These are phyloP conservation scores for Apodemia duryi DNA, from an alignment of 2,888 invertebrate genomes.

Conservation along the genomic window DNA sequence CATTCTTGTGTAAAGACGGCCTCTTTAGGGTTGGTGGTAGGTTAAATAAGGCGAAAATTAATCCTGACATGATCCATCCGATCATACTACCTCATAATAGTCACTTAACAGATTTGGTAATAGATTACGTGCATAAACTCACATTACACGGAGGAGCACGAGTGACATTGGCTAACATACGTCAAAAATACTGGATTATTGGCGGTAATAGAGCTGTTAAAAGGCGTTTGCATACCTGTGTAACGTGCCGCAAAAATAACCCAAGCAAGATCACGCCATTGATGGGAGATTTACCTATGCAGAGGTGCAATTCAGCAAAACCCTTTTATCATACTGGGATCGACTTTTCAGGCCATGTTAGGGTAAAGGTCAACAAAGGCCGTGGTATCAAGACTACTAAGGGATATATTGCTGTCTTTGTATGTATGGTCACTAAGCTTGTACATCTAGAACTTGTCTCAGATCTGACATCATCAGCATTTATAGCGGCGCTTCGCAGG, in stretches of 20 bases:
- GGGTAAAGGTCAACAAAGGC: slow-evolving; percentile 15
- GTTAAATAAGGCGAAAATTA: not conserved
- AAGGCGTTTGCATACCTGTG: slow-evolving; percentile 14
- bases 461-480: slow-evolving; percentile 17
- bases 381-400: slow-evolving; percentile 18
- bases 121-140: slow-evolving; percentile 16
- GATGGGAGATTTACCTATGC: slow-evolving; percentile 26
- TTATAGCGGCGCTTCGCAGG: slow-evolving; percentile 18
- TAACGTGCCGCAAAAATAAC: slow-evolving; percentile 20
- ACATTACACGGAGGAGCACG: slow-evolving; percentile 23
- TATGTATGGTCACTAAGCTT: slow-evolving; percentile 20
- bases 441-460: slow-evolving; percentile 21
- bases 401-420: slow-evolving; percentile 19
- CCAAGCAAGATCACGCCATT: slow-evolving; percentile 22
- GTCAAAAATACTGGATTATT: slow-evolving; percentile 21
- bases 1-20: not conserved
- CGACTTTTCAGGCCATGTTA: not conserved
- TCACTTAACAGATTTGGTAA: not conserved
- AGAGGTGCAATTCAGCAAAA: not conserved
- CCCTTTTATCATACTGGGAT: slow-evolving; percentile 7
- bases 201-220: slow-evolving; percentile 21
- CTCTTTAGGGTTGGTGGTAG: not conserved
- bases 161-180: slow-evolving; percentile 17
- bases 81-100: not conserved
- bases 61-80: not conserved